These are phyloP conservation scores for Heteromormyrus szaboi DNA, from an alignment of 2,797 vertebrate species.

Conservation along the genomic window DNA sequence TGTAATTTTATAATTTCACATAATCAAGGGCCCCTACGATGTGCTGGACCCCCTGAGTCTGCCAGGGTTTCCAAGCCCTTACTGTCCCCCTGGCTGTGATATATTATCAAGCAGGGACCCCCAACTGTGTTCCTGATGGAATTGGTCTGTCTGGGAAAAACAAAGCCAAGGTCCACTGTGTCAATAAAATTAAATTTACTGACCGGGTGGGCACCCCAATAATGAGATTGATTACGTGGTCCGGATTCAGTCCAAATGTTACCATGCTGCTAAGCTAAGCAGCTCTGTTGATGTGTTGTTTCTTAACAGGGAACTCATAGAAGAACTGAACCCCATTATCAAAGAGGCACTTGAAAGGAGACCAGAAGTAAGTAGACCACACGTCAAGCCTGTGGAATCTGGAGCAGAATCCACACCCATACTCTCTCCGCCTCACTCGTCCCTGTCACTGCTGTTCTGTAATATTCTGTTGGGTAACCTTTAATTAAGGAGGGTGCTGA, in stretches of 20 bases:
- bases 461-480: neutral
- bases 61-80: neutral
- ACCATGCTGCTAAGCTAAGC: neutral
- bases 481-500: neutral
- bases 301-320: slow-evolving; percentile 83
- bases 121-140: neutral
- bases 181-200: neutral
- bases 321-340: slow-evolving; percentile 97
- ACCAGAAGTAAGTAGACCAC: slow-evolving; percentile 79
- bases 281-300: slow-evolving; percentile 17
- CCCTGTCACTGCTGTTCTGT: neutral
- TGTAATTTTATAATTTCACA: neutral
- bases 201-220: neutral
- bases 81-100: neutral
- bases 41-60: neutral
- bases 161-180: neutral
- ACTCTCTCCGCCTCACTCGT: neutral
- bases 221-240: neutral
- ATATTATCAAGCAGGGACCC: neutral
- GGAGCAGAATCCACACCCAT: neutral
- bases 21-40: neutral
- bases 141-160: neutral
- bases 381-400: neutral
- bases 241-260: neutral
- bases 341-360: slow-evolving; percentile 98